Evolutionary conservation across 2,888 invertebrate species (phyloP), one percentile per base, ranked within the genome.

Genomic region (Tetanocera ferruginea): DNA sequence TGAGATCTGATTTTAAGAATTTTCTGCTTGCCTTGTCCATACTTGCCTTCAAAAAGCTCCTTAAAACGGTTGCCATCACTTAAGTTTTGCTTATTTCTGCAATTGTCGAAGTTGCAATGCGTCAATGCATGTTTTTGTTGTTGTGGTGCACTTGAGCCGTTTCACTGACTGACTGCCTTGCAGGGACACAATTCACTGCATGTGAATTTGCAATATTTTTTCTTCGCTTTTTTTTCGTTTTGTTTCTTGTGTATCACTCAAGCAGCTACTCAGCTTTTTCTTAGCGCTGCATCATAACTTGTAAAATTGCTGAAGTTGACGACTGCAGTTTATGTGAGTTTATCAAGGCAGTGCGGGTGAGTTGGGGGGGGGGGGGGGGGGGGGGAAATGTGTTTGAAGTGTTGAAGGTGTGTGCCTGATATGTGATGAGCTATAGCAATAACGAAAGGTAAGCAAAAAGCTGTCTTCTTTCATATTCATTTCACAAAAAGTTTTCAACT

Each of bases 261-360:
- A 37, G 72, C 60, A 60, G 25, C 43, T 43, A 28, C 60, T 23
- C 60, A 25, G 57, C 37, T 25, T 60, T 64, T 73, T 73, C 49
- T 67, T 34, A 25, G 25, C 62, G 17, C 31, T 23, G 37, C 67
- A 37, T 55, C 66, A 67, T 23, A 75, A 75, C 66, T 75, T 75
- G 66, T 67, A 23, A 66, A 75, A 75, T 75, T 75, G 75, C 66
- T 67, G 57, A 75, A 75, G 66, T 75, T 75, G 67, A 11, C 67
- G n/a, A 19, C 69, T 25, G 55, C 55, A 43, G 49, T 43, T 43
- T 11, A 43, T 43, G 43, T 43, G 43, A 43, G 43, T 43, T 43
- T 43, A 6, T 43, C 43, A 43, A 43, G 43, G 14, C 8, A 6
- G 2, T 43, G 11, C 5, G 5, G 31, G 31, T 3, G 31, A 5